A percentile compares a stretch with the other conserved stretches of the same genome.
Evolutionary conservation across 2,113 vertebrate species (phyloP).

Genomic region (Cynoglossus semilaevis): DNA sequence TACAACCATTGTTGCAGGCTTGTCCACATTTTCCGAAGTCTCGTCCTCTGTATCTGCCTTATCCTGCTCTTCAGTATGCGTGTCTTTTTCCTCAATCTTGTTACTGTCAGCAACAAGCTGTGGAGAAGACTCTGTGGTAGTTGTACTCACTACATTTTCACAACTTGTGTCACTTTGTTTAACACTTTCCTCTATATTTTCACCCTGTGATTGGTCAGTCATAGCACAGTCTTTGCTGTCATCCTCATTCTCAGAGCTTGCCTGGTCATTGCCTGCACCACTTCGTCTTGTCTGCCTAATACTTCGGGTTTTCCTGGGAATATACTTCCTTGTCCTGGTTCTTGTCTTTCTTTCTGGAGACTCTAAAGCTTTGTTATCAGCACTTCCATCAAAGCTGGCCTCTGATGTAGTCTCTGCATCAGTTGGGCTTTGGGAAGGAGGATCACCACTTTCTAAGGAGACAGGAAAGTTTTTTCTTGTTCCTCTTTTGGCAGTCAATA

Average conservation of each 20-base stretch:
- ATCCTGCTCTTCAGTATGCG: constrained; percentile 11
- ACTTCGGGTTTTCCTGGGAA: constrained; percentile 22
- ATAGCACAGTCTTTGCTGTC: constrained; percentile 47
- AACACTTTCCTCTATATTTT: constrained; percentile 20
- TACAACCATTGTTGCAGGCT: constrained; percentile 50
- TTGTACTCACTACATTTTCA: constrained; percentile 5
- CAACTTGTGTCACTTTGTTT: neutral
- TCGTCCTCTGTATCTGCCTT: constrained; percentile 16
- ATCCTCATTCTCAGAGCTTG: constrained; percentile 77
- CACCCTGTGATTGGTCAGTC: constrained; percentile 47
- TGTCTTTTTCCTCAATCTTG: constrained; percentile 60
- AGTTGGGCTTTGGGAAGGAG: constrained; percentile 83
- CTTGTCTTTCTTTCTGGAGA: constrained; percentile 70
- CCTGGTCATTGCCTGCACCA: constrained; percentile 58
- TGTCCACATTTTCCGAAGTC: constrained; percentile 54
- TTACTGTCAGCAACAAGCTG: constrained; percentile 51
- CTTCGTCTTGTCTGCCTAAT: constrained; percentile 34
- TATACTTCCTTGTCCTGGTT: constrained; percentile 42
- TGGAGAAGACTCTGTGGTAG: constrained; percentile 51
- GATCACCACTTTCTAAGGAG: constrained; percentile 84
- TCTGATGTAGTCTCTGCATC: constrained; percentile 91
- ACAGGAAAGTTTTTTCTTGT: constrained; percentile 74
- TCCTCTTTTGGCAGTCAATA: constrained; percentile 84
- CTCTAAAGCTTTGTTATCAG: constrained; percentile 72
- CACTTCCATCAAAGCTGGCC: constrained; percentile 87